phyloP scores from a whole-genome alignment of 2,888 invertebrate genomes.

The Noctua fimbriata region DNA sequence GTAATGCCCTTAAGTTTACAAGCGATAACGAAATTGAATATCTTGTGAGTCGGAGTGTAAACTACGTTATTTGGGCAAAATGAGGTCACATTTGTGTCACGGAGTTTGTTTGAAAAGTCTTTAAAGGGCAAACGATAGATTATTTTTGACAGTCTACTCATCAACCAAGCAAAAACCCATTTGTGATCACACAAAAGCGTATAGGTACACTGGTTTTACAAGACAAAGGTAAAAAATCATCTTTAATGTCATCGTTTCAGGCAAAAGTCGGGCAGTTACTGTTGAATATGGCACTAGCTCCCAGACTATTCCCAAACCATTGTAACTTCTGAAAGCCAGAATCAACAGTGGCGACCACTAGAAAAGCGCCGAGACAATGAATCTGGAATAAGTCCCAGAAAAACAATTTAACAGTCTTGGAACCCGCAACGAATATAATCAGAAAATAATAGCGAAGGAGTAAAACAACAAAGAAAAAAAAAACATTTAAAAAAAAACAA shows the following conservation, averaged over 20 bases:
- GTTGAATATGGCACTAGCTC: background rate
- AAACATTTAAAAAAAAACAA: too few species aligned
- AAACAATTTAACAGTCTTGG: too few species aligned
- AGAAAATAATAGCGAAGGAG: too few species aligned
- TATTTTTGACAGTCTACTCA: background rate
- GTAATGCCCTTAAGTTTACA: too few species aligned
- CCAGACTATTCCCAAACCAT: background rate
- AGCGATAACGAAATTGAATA: conserved; percentile 47
- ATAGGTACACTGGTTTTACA: background rate
- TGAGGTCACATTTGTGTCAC: conserved; percentile 26
- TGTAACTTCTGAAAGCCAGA: background rate
- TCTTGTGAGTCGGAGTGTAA: conserved; percentile 1
- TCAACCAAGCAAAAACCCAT: background rate
- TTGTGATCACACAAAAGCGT: background rate
- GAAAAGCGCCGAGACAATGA: too few species aligned
- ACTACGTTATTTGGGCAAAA: conserved; percentile 9
- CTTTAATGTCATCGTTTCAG: background rate
- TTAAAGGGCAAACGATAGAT: conserved; percentile 26
- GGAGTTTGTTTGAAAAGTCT: conserved; percentile 11
- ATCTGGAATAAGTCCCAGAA: too few species aligned
- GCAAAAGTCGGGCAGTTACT: fast-evolving
- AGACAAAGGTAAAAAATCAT: background rate
- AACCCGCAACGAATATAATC: too few species aligned
- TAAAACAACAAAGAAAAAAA: too few species aligned
- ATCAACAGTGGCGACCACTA: background rate